phyloP scores from a whole-genome alignment of 2,113 vertebrate genomes.

The Gymnogyps californianus region DNA sequence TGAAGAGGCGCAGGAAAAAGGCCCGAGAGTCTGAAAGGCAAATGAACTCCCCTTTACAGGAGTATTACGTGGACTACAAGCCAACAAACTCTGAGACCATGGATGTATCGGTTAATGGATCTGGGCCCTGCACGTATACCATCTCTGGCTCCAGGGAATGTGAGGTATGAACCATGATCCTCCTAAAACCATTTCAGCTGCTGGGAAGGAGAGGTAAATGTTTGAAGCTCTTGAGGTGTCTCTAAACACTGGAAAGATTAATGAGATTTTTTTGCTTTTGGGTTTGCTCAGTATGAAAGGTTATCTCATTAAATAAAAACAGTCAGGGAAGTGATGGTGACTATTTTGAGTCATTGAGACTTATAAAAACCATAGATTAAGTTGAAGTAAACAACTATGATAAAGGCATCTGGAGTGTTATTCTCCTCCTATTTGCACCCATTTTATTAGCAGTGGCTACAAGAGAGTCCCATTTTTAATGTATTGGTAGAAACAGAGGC shows the following conservation, averaged over 20 bases:
- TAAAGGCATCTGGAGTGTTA: not conserved
- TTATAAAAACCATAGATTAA: slow-evolving; percentile 54
- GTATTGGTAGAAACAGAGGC: not conserved
- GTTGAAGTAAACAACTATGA: slow-evolving; percentile 63
- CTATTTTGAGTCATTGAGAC: slow-evolving; percentile 55
- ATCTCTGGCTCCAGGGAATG: slow-evolving; percentile 99
- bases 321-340: slow-evolving; percentile 49
- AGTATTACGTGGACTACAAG: slow-evolving; percentile 99
- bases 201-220: slow-evolving; percentile 97
- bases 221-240: slow-evolving; percentile 76
- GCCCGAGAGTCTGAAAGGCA: slow-evolving; percentile 88
- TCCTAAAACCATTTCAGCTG: slow-evolving; percentile 94
- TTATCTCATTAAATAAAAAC: slow-evolving; percentile 61
- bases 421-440: not conserved
- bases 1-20: slow-evolving; percentile 93
- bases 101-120: slow-evolving; percentile 98
- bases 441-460: not conserved
- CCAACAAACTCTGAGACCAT: slow-evolving; percentile 96
- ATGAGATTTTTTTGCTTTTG: slow-evolving; percentile 56
- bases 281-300: slow-evolving; percentile 63
- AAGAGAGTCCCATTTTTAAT: not conserved
- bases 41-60: slow-evolving; percentile 94
- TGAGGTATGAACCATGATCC: slow-evolving; percentile 96
- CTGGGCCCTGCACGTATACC: slow-evolving; percentile 96
- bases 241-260: slow-evolving; percentile 73